phyloP scores from a whole-genome alignment of 2,888 invertebrate species.

The Limnephilus auricula region DNA sequence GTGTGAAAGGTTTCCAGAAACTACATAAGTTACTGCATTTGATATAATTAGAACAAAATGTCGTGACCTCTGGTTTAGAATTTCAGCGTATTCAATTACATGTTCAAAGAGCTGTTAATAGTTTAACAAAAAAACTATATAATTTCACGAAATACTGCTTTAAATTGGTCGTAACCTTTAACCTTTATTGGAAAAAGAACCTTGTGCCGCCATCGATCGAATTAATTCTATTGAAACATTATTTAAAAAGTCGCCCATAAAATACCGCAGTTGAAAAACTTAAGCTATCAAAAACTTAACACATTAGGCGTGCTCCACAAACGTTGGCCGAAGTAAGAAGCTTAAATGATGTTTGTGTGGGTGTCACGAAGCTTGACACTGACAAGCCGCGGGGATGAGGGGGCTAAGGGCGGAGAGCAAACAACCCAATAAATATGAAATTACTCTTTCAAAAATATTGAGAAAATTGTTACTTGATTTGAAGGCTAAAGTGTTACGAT shows the following conservation, averaged over 20 bases:
- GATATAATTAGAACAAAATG: not conserved
- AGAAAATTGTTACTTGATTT: not conserved
- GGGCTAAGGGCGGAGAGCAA: slow-evolving; percentile 18
- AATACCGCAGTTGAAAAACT: slow-evolving; percentile 32
- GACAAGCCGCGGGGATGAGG: slow-evolving; percentile 25
- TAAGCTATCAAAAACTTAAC: slow-evolving; percentile 39
- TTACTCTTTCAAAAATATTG: not conserved
- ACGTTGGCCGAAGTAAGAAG: slow-evolving; percentile 21
- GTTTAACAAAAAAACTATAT: not conserved
- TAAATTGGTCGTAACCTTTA: not conserved
- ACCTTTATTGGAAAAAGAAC: not conserved
- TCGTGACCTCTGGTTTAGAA: not conserved
- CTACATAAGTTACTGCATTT: not conserved
- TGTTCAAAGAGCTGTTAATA: not conserved
- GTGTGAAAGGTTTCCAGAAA: not conserved
- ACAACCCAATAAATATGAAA: slow-evolving; percentile 15
- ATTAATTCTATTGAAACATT: slow-evolving; percentile 37
- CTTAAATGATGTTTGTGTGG: slow-evolving; percentile 38
- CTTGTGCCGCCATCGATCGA: slow-evolving; percentile 25
- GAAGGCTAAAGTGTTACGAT: not conserved
- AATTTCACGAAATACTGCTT: not conserved
- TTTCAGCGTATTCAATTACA: not conserved
- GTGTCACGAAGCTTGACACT: slow-evolving; percentile 38
- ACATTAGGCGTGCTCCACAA: slow-evolving; percentile 41
- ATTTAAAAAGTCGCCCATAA: slow-evolving; percentile 30